Conservation (phyloP, 2,113 vertebrate species). For the Dicerorhinus sumatrensis region DNA sequence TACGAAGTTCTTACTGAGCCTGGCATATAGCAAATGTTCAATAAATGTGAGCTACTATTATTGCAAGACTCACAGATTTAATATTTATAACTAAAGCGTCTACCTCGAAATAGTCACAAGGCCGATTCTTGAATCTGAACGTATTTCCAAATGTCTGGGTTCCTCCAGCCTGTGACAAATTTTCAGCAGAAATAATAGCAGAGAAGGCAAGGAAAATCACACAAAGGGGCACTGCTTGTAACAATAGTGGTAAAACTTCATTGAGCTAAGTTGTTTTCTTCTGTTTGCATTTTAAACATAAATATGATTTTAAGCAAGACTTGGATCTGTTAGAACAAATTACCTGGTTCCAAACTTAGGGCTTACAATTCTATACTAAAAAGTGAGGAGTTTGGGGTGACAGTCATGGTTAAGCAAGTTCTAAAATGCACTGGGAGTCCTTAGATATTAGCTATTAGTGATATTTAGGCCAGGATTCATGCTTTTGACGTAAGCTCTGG, state of each 20-base stretch:
- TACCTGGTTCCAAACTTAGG: not conserved
- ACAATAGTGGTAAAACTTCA: not conserved
- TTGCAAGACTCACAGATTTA: not conserved
- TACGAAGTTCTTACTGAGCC: not conserved
- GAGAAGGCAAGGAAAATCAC: not conserved
- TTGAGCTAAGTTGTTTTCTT: not conserved
- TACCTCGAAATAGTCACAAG: not conserved
- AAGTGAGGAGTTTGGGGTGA: not conserved
- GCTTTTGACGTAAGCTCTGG: not conserved
- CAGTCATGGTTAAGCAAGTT: not conserved
- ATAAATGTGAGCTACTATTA: not conserved
- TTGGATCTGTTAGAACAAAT: not conserved
- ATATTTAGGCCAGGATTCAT: not conserved
- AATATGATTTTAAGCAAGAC: not conserved
- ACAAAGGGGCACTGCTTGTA: not conserved
- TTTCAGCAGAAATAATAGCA: not conserved
- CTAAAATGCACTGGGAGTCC: not conserved
- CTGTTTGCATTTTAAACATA: not conserved
- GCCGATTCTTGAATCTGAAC: not conserved
- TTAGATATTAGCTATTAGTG: not conserved
- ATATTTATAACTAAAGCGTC: not conserved
- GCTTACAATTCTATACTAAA: not conserved
- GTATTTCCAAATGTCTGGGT: not conserved
- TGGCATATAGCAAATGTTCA: not conserved
- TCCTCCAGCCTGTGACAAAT: not conserved